Percentiles rank a stretch among this genome's conserved stretches.
Evolutionary conservation across 1,140 invertebrate genomes (phyloP).

Genomic region (Temnothorax nylanderi): DNA sequence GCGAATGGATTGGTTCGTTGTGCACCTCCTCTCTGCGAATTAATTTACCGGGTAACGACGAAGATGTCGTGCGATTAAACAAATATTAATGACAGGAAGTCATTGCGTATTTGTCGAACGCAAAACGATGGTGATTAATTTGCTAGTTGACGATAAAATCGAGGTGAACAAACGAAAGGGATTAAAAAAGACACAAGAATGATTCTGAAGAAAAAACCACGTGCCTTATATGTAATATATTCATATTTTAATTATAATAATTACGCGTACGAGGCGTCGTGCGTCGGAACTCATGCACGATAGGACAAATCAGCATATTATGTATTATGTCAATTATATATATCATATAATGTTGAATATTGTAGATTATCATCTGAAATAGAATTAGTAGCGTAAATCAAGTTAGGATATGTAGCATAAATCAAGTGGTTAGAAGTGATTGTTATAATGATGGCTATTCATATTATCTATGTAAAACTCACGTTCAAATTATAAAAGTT

Average conservation of each 20-base stretch:
- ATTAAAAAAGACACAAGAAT: slow-evolving; percentile 31
- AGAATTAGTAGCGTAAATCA: slow-evolving; percentile 18
- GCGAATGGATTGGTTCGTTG: neutral
- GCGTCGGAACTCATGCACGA: neutral
- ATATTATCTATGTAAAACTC: neutral
- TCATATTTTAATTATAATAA: slow-evolving; percentile 14
- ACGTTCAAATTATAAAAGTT: slow-evolving; percentile 19
- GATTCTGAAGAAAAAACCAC: slow-evolving; percentile 37
- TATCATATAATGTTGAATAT: slow-evolving; percentile 31
- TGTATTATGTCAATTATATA: neutral
- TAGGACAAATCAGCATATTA: neutral
- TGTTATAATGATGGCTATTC: neutral
- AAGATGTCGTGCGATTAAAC: neutral
- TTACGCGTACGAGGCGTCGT: neutral
- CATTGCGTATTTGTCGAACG: neutral
- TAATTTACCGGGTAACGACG: slow-evolving; percentile 8
- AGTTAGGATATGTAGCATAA: neutral
- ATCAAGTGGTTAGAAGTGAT: slow-evolving; percentile 24
- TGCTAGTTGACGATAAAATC: slow-evolving; percentile 6
- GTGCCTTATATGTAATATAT: slow-evolving; percentile 74
- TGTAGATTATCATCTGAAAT: neutral
- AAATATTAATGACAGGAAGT: neutral
- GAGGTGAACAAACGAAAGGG: neutral
- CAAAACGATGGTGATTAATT: slow-evolving; percentile 1
- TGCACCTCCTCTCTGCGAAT: neutral